Evolutionary conservation across 35 echinoderm and acorn worm genomes (phyloP), one percentile per base, ranked within the genome.

Genomic region (Strongylocentrotus purpuratus): DNA sequence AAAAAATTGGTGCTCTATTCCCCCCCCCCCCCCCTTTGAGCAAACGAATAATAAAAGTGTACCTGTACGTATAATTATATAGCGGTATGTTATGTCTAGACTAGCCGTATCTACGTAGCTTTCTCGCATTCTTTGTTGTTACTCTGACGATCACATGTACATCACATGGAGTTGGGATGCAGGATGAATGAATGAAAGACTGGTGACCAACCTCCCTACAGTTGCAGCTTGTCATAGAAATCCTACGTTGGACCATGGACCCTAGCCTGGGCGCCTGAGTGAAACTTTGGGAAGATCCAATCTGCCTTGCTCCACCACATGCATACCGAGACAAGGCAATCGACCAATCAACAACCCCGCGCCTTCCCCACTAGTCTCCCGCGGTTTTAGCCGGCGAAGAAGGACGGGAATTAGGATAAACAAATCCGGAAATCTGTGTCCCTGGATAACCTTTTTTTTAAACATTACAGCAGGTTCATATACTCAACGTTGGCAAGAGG

Each of bases 101-200:
- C 61, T 70, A 70, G 61, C 13, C 60, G 60, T 28, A 70, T 28
- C 17, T 25, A 25, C 7, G 17, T 65, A 13, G 11, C 61, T n/a
- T 18, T 18, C 65, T 78, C 18, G 65, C 65, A 78, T 78, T 78
- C 65, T 78, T 78, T 78, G 65, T 78, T n/a, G 20, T 78, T 78
- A 78, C 65, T 78, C 65, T 18, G 20, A 22, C 65, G 65, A 78
- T 78, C 65, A 78, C 65, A 78, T 78, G 65, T 78, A 28, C 65
- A 78, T 78, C 65, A 78, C 65, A 78, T 78, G 65, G 0, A 78
- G 65, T 25, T 78, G 7, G 65, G 65, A 78, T 78, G 65, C 65
- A 78, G 65, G 25, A 78, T 78, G 65, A 78, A 78, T 78, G 65
- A 78, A 78, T 78, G 65, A 78, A 78, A 78, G 65, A 78, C 65